Evolutionary conservation across 1,140 invertebrate species (phyloP), one percentile per base, ranked within the genome.

Genomic region (Hypsibius dujardini): DNA sequence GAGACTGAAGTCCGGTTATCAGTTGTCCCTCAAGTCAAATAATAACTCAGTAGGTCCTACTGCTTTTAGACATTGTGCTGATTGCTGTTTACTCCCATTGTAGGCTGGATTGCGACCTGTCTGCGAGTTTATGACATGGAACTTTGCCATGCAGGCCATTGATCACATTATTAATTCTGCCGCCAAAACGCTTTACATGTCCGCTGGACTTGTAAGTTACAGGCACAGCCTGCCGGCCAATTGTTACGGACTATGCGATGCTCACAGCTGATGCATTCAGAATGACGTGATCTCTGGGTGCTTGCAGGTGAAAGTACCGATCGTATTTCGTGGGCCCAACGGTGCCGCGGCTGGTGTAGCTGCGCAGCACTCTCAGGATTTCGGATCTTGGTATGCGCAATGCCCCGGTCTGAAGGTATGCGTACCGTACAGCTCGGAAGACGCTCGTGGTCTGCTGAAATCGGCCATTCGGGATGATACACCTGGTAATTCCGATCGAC

Each of bases 41-140:
- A 1, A 74, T 46, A 72, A 73, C 46, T 59, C n/a, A n/a, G n/a
- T n/a, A n/a, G n/a, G n/a, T n/a, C n/a, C n/a, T n/a, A n/a, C n/a
- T n/a, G n/a, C n/a, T n/a, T n/a, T n/a, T n/a, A n/a, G n/a, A n/a
- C n/a, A n/a, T 46, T 72, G 14, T 73, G 7, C n/a, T 7, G n/a
- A 7, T 56, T 56, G 1, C 72, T 12, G 15, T n/a, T 71, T 70
- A 46, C 69, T 73, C 75, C 70, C 70, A 75, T 73, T 75, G 70
- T 75, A 86, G 86, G 90, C 88, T 74, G 95, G 95, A 1, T 81
- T 99, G n/a, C 83, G 87, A 77, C 96, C 96, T 1, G 86, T 99
- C 73, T 98, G 95, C 80, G 96, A 99, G 81, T 99, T 98, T 79
- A 99, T 99, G 96, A 98, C 96, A 1, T 98, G 94, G 79, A 99